Evolutionary conservation across 2,113 vertebrate species (phyloP), one percentile per base, ranked within the genome.

Genomic region (Pseudopodoces humilis): DNA sequence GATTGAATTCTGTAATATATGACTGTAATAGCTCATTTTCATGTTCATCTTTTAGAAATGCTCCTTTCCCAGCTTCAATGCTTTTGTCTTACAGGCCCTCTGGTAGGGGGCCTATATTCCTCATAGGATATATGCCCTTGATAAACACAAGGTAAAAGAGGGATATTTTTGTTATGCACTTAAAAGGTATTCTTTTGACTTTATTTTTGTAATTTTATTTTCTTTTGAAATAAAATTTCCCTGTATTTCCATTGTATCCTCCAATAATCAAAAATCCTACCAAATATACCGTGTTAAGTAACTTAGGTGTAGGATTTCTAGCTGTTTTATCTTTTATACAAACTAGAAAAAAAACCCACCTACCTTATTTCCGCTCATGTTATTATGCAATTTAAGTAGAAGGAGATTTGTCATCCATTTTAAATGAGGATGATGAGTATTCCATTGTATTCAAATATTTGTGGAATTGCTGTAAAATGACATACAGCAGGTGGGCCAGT

Each of bases 401-500:
- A 47, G 12, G 21, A 85, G 69, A 90, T 88, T 84, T 90, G 58
- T 49, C 44, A 83, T 83, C 65, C 80, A 83, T 96, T 92, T 97
- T 92, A 28, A 93, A 44, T 83, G 70, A 86, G 93, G 79, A 82
- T 79, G 75, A 83, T 91, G 93, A 94, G 90, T 47, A 80, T 60
- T 70, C 67, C 33, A 43, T 88, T 83, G 80, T 92, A 35, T 94
- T 95, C 94, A 96, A 87, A 94, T 75, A 39, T 39, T 88, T 84
- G 39, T 76, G 75, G 91, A 96, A 91, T 92, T 74, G 58, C 88
- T 88, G 58, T 50, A 77, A 94, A 92, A 95, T 65, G 25, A 71
- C 84, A 85, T 94, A 74, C 65, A 88, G 94, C 95, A 96, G 94
- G 94, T 90, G 92, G 87, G 65, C 89, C 59, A 30, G 43, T 80